phyloP scores from a whole-genome alignment of 1,140 invertebrate species.

The Armadillidium nasatum region DNA sequence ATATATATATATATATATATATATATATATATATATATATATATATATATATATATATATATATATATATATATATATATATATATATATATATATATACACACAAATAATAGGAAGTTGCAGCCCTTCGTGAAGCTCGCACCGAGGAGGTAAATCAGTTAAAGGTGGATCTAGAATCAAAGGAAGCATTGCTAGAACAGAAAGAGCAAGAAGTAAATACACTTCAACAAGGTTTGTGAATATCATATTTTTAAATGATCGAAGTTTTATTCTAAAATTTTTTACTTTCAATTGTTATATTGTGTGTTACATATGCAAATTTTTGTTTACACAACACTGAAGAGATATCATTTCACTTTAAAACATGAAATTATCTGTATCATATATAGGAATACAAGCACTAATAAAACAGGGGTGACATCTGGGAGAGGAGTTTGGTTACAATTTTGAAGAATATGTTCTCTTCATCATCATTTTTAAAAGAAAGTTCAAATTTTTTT shows the following conservation, averaged over 20 bases:
- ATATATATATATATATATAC: no score
- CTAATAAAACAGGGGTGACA: not conserved
- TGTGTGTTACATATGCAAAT: not conserved
- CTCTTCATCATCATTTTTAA: no score
- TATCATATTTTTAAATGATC: not conserved
- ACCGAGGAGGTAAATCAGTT: not conserved
- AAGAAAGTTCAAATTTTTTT: no score
- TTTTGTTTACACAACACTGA: not conserved
- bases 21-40: no score
- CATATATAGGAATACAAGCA: not conserved
- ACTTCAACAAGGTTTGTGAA: not conserved
- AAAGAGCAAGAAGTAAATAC: not conserved
- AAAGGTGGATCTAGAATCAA: not conserved
- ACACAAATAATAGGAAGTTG: not conserved
- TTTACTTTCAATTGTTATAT: not conserved
- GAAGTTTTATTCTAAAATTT: not conserved
- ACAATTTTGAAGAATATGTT: not conserved
- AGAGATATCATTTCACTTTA: not conserved
- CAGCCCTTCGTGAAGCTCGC: not conserved
- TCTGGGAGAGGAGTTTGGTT: not conserved
- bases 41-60: no score
- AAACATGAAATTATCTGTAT: not conserved
- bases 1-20: no score
- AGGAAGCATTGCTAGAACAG: not conserved
- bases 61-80: no score